phyloP scores from a whole-genome alignment of 30 jellyfish, hydroid and myxozoan genomes.

The Mastigias papua region DNA sequence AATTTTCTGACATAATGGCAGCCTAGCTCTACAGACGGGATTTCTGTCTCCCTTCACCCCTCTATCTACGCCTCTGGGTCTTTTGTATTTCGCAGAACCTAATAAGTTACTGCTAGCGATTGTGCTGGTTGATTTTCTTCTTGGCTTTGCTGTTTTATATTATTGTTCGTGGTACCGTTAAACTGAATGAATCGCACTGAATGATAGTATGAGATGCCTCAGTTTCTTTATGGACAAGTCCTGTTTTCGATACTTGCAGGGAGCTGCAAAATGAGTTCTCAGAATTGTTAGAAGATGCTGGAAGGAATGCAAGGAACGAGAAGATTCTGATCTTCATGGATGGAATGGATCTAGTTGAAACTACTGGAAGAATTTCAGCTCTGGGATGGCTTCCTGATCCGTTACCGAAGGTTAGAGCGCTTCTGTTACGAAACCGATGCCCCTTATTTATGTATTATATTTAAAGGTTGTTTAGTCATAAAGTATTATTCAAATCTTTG shows the following conservation, averaged over 20 bases:
- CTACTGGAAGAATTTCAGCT: constrained; percentile 32
- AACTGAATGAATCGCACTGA: background rate
- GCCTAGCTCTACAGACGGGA: too few relatives aligned
- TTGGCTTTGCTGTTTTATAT: background rate
- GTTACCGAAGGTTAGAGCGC: constrained; percentile 92
- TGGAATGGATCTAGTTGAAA: constrained; percentile 81
- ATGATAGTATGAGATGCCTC: background rate
- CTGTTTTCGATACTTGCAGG: too few relatives aligned
- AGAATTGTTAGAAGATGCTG: constrained; percentile 48
- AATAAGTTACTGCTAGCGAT: too few relatives aligned
- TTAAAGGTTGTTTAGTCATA: too few relatives aligned
- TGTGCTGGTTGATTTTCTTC: background rate
- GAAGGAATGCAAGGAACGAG: constrained; percentile 12
- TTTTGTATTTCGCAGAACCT: too few relatives aligned
- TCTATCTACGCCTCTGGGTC: too few relatives aligned
- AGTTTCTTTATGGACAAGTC: too few relatives aligned
- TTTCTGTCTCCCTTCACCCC: too few relatives aligned
- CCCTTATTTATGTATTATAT: too few relatives aligned
- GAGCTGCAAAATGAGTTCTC: constrained; percentile 61
- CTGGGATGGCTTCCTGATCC: constrained; percentile 94
- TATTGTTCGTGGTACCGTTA: background rate
- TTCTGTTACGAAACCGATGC: too few relatives aligned
- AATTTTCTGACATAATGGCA: too few relatives aligned
- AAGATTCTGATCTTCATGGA: constrained; percentile 77
- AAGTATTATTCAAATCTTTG: too few relatives aligned